Percentiles rank a stretch among this genome's conserved stretches.
Evolutionary conservation across 2,797 vertebrate species (phyloP).

Genomic region (Melopsittacus undulatus): DNA sequence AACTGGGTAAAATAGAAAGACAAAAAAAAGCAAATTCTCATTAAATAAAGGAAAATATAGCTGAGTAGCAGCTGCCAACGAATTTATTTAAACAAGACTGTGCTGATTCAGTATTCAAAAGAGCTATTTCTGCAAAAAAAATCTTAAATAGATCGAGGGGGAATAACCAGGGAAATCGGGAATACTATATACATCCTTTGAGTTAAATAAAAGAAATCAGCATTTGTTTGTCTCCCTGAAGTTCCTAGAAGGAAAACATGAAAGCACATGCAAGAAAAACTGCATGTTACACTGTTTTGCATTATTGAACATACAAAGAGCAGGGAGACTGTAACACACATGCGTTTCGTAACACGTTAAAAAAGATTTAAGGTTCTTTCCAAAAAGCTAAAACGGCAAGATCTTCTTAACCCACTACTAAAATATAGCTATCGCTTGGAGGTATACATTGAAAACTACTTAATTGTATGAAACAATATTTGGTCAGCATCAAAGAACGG

Average conservation of each 20-base stretch:
- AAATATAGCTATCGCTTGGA: background rate
- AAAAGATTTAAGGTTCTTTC: background rate
- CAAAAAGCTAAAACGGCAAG: background rate
- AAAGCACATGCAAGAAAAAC: background rate
- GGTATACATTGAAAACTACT: background rate
- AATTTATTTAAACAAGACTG: background rate
- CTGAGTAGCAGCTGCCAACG: background rate
- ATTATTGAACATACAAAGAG: background rate
- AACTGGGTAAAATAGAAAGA: background rate
- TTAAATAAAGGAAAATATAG: background rate
- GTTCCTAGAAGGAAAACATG: background rate
- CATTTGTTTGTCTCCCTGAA: background rate
- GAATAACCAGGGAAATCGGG: background rate
- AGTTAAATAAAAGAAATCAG: background rate
- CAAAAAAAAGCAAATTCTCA: background rate
- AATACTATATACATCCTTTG: background rate
- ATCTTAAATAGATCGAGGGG: background rate
- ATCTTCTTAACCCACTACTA: background rate
- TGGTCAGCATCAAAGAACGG: background rate
- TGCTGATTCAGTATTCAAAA: background rate
- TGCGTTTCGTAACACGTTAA: background rate
- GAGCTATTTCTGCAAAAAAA: background rate
- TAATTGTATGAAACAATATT: background rate
- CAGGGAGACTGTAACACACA: background rate
- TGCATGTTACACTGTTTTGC: background rate